Base-by-base conservation (phyloP, 2,888 invertebrate genomes). In the Eugnorisma glareosa region DNA sequence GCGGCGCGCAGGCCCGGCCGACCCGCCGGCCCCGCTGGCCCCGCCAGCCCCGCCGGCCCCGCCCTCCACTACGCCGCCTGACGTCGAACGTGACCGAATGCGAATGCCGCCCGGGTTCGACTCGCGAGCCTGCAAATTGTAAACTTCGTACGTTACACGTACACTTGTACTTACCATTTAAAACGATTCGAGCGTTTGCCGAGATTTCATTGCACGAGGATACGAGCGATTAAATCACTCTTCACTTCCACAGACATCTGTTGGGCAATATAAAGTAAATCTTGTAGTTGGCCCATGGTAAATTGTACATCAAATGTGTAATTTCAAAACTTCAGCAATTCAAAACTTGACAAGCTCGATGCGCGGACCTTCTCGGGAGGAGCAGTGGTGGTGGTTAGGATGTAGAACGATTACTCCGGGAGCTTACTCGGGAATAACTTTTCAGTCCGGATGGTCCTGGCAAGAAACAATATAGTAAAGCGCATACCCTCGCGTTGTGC, bases 1-100 rank as follows among this genome's bases (percentile, higher is more conserved):
- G 63, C 94, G 94, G 75, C 94, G 94, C 66, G 86, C 83, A 45
- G 80, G 67, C 54, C 75, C 76, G 79, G 79, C 97, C 96, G 97
- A 96, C 37, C 93, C 82, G 73, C 75, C 68, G 67, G 70, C 54
- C 74, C 59, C 72, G 77, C 69, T 73, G 70, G 75, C 43, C 97
- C 97, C 74, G 73, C 18, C 66, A 35, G 61, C n/a, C 76, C 77
- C 67, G 84, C 78, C 83, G 11, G 97, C 97, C 31, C 97, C 97
- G 67, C 97, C 97, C 72, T 97, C 97, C 80, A 97, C 93, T 79
- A 97, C 97, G 73, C 94, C 93, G 86, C 94, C 89, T 67, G 96
- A 95, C 81, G 94, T 89, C 68, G 96, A 96, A 35, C 96, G 95
- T 75, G 95, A 95, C 69, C 96, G 94, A 89, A 93, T 90, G 83